Conservation (phyloP, 2,113 vertebrate genomes). For the Lasiurus cinereus region DNA sequence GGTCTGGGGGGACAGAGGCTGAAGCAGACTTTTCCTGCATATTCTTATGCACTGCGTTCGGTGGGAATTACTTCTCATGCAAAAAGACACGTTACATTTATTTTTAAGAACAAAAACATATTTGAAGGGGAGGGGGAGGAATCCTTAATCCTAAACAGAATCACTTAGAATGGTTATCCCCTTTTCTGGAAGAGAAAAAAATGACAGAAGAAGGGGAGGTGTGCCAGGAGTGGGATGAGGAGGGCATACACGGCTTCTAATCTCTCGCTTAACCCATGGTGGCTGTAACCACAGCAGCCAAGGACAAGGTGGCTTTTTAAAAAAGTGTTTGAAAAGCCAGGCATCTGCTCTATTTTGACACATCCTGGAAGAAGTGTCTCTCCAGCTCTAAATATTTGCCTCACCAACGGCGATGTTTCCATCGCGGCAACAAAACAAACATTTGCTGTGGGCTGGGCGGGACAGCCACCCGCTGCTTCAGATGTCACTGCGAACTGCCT, state of each 20-base stretch:
- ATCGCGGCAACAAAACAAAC: slow-evolving; percentile 72
- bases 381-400: slow-evolving; percentile 76
- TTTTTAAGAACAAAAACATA: slow-evolving; percentile 51
- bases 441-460: slow-evolving; percentile 58
- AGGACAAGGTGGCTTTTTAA: slow-evolving; percentile 13
- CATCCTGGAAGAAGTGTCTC: slow-evolving; percentile 75
- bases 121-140: neutral
- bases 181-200: slow-evolving; percentile 40
- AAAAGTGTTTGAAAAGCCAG: slow-evolving; percentile 65
- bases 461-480: neutral
- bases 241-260: neutral
- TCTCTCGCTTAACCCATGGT: neutral
- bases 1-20: neutral
- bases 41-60: neutral
- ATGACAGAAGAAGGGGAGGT: neutral
- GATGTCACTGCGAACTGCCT: neutral
- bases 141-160: slow-evolving; percentile 7
- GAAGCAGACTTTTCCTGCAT: neutral
- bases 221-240: neutral
- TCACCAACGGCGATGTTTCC: slow-evolving; percentile 72
- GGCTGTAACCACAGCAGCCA: slow-evolving; percentile 16
- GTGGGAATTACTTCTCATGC: slow-evolving; percentile 34
- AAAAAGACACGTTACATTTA: neutral
- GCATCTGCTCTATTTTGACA: slow-evolving; percentile 72
- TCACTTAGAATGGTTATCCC: neutral